Evolutionary conservation across 37 sponge, comb jelly and placozoan genomes (phyloP).

Genomic region (Agelas oroides): DNA sequence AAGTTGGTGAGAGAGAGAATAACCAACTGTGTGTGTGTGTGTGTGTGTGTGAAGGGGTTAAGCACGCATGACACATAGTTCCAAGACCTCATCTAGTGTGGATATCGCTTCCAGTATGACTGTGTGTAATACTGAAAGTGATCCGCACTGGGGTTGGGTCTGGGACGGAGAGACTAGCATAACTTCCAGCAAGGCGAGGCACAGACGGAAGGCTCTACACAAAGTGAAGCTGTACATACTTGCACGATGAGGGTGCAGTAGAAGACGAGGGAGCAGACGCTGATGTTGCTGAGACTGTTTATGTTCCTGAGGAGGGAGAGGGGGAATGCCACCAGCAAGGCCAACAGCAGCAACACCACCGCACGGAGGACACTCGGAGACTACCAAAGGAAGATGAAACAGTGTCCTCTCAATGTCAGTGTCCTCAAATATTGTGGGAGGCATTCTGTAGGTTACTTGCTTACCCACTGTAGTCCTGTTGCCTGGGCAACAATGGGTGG

Average conservation of each 20-base stretch:
- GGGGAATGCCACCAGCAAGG: constrained; percentile 66
- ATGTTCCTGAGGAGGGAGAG: constrained; percentile 65
- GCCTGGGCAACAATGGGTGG: constrained; percentile 51
- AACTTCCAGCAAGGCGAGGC: background rate
- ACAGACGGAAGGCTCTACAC: background rate
- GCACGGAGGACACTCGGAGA: constrained; percentile 36
- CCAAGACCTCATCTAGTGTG: background rate
- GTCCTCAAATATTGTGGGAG: too few species aligned
- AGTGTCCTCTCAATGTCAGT: background rate
- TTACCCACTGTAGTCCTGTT: constrained; percentile 40
- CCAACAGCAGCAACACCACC: constrained; percentile 41
- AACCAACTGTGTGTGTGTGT: constrained; percentile 20
- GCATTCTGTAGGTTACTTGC: background rate
- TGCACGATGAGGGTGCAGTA: constrained; percentile 49
- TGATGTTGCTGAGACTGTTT: constrained; percentile 45
- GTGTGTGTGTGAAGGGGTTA: constrained; percentile 9
- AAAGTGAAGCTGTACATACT: too few species aligned
- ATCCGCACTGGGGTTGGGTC: too few species aligned
- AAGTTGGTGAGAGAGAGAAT: constrained; percentile 19
- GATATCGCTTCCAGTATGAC: too few species aligned
- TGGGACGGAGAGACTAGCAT: background rate
- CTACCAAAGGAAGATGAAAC: constrained; percentile 20
- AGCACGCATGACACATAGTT: too few species aligned
- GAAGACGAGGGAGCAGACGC: constrained; percentile 70
- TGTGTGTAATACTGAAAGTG: too few species aligned